Evolutionary conservation across 92 coral and sea anemone genomes (phyloP), one percentile per base, ranked within the genome.

Genomic region (Zoanthus sociatus): DNA sequence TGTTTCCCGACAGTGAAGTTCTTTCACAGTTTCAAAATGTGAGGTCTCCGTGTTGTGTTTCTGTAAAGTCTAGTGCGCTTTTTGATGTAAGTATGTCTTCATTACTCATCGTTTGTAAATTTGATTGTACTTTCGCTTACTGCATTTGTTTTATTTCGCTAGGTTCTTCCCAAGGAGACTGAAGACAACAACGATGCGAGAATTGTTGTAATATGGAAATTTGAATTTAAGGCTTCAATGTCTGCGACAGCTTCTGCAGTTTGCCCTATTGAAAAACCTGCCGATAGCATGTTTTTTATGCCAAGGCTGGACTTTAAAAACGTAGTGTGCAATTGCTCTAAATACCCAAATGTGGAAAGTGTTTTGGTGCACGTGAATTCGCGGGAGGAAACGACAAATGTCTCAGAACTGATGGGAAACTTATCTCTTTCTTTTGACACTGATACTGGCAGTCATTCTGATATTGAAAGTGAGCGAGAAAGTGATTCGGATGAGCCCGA

Each of bases 151-250:
- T 75, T 10, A 75, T 45, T 55, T 37, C 42, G 42, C 42, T 37
- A 85, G 88, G 82, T 85, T 85, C 73, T n/a, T 44, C 82, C 83
- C 55, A 75, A 73, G 37, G 88, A 75, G 79, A 85, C 83, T 9
- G 82, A 85, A 33, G 73, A 85, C 26, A 21, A 18, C 21, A 26
- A 85, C 60, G 88, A 75, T 7, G 60, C 76, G 31, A 85, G 55
- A 73, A 85, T 74, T 44, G 88, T 60, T 0, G 83, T 85, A 47
- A 74, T 73, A 4, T 85, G 88, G 42, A 37, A 37, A 37, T 37
- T 37, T 37, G 42, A 37, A 37, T 81, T 55, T 60, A 13, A 42
- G 51, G 42, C 73, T 2, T 72, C 81, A 51, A 84, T 37, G 53
- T 73, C 76, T 17, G 88, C 61, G 16, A 20, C 63, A 1, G 88